Evolutionary conservation across 2,113 vertebrate species (phyloP), one percentile per base, ranked within the genome.

Genomic region (Sialia sialis): DNA sequence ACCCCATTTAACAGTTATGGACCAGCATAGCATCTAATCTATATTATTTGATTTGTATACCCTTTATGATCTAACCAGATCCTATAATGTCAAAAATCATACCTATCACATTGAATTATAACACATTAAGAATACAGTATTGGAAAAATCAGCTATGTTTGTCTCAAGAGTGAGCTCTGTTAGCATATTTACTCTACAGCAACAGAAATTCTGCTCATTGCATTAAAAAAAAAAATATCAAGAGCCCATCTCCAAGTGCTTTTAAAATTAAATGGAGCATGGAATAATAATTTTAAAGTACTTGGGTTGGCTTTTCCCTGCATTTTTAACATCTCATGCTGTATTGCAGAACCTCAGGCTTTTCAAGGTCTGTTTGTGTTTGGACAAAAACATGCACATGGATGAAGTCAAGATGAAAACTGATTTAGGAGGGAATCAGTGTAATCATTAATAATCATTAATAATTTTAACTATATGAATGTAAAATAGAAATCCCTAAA

Each of bases 1-100:
- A 98, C 98, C 97, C 97, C 97, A 95, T 98, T 98, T 97, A 97
- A 96, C 96, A 96, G 96, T 97, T 98, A 98, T 98, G 97, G 98
- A 98, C 98, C 91, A 91, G 68, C 83, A 92, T 87, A 98, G 93
- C 98, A 98, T 96, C 97, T 98, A 98, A 99, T 99, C 98, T 97
- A 98, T 98, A 97, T 87, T n/a, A 81, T 97, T 97, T 99, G 98
- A 98, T 99, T 98, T 98, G 98, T 98, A 97, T 98, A 98, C 96
- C 97, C 98, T 98, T 97, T 98, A 98, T 96, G 97, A 98, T 98
- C 98, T 98, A 98, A 98, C 98, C 95, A 97, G 98, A 98, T 98
- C 97, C 97, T 96, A 98, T 98, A 97, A 98, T 97, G 98, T 97
- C 97, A 98, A 97, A 98, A 98, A 98, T 98, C 97, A 97, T 97